phyloP scores from a whole-genome alignment of 2,888 invertebrate genomes.

The Amiota communis region DNA sequence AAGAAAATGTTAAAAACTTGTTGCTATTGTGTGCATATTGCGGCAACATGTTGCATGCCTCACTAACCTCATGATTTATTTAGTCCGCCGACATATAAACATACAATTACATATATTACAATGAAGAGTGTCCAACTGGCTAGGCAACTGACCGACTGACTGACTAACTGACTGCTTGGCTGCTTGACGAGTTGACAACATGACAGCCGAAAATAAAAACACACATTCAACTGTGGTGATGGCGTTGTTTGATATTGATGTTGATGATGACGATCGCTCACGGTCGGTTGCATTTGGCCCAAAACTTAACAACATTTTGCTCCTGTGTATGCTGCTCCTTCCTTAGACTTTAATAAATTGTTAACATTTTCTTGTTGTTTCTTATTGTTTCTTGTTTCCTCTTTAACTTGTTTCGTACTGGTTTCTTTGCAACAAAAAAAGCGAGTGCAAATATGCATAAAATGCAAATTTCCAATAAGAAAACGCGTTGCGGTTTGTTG shows the following conservation, averaged over 20 bases:
- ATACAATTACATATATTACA: background rate
- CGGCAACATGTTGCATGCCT: constrained; percentile 43
- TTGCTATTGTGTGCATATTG: constrained; percentile 4
- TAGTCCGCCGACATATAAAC: background rate
- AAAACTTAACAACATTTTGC: background rate
- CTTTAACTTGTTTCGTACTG: background rate
- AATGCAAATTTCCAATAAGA: constrained; percentile 19
- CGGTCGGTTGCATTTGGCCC: background rate
- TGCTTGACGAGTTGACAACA: background rate
- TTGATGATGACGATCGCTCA: background rate
- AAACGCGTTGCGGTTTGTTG: constrained; percentile 15
- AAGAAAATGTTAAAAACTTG: background rate
- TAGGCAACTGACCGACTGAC: constrained; percentile 2
- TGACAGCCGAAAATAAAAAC: constrained; percentile 10
- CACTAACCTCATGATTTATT: constrained; percentile 61
- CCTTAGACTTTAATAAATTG: too few species aligned
- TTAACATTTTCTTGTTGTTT: background rate
- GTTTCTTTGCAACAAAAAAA: constrained; percentile 12
- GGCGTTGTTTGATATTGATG: too few species aligned
- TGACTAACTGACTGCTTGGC: constrained; percentile 2
- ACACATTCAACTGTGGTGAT: background rate
- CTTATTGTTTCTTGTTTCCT: background rate
- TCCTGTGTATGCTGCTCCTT: background rate
- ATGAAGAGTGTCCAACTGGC: background rate
- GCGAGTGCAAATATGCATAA: constrained; percentile 15